A percentile compares a stretch with the other conserved stretches of the same genome.
Evolutionary conservation across 1,140 invertebrate species (phyloP).

Genomic region (Drosophila kanapiae): DNA sequence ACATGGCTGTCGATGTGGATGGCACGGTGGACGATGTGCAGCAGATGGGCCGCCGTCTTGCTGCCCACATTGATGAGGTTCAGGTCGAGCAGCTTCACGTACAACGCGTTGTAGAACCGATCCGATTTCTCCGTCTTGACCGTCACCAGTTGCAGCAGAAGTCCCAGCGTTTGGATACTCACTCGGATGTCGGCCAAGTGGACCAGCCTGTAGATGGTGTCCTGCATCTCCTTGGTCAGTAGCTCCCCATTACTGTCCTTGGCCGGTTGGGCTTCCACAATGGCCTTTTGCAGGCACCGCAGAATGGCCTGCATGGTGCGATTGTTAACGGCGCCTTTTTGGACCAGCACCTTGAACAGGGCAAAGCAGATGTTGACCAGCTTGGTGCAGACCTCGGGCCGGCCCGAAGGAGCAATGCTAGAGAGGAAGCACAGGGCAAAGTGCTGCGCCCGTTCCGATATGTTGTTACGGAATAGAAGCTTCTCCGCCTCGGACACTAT

Average conservation of each 20-base stretch:
- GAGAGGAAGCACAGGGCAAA: conserved; percentile 97
- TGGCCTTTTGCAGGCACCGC: conserved; percentile 80
- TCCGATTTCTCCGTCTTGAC: conserved; percentile 85
- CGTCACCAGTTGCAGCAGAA: conserved; percentile 94
- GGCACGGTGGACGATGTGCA: conserved; percentile 95
- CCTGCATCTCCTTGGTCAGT: conserved; percentile 85
- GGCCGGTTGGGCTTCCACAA: conserved; percentile 72
- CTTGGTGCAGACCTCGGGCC: conserved; percentile 91
- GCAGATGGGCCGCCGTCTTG: conserved; percentile 92
- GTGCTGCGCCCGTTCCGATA: conserved; percentile 94
- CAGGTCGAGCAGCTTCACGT: conserved; percentile 93
- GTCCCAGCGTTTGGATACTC: conserved; percentile 93
- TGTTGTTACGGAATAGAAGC: conserved; percentile 94
- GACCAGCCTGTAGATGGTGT: conserved; percentile 95
- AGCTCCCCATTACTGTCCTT: conserved; percentile 68
- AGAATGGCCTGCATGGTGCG: conserved; percentile 95
- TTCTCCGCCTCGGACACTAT: conserved; percentile 95
- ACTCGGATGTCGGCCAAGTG: conserved; percentile 94
- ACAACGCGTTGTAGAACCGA: conserved; percentile 96
- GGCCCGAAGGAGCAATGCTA: conserved; percentile 89
- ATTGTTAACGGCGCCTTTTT: conserved; percentile 95
- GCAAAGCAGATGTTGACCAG: conserved; percentile 97
- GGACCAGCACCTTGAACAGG: conserved; percentile 97
- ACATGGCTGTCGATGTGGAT: conserved; percentile 92
- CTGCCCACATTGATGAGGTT: conserved; percentile 89